Evolutionary conservation across 2,113 vertebrate species (phyloP).

Genomic region (Rhinopomastus cyanomelas): DNA sequence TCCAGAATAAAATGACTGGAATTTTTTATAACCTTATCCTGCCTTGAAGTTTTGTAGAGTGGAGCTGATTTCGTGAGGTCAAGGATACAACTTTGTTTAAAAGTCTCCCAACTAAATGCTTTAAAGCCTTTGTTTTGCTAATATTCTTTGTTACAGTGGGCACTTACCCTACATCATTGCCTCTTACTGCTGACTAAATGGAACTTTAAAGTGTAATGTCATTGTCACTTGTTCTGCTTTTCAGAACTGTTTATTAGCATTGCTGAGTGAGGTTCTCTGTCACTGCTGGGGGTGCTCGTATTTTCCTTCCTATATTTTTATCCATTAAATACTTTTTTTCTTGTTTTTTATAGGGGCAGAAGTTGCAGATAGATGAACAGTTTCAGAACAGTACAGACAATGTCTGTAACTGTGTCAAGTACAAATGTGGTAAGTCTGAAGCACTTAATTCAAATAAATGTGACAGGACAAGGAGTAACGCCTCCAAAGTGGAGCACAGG

Average conservation of each 20-base stretch:
- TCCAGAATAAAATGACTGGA: background rate
- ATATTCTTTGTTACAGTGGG: background rate
- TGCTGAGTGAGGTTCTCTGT: background rate
- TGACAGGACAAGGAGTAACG: background rate
- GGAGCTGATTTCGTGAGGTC: background rate
- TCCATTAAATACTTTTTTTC: background rate
- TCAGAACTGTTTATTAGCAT: background rate
- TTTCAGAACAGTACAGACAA: slow-evolving; percentile 84
- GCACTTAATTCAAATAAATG: background rate
- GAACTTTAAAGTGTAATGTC: background rate
- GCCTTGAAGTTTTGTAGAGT: background rate
- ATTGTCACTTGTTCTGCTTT: background rate
- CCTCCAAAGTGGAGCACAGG: too few relatives aligned
- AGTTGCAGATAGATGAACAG: slow-evolving; percentile 82
- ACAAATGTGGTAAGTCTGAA: slow-evolving; percentile 87
- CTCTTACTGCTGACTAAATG: background rate
- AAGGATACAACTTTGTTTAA: background rate
- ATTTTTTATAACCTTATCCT: too few relatives aligned
- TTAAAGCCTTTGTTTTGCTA: background rate
- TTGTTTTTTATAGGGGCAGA: slow-evolving; percentile 83
- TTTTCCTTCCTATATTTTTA: background rate
- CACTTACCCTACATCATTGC: background rate
- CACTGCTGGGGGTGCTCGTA: background rate
- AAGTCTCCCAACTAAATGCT: background rate
- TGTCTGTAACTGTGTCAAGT: slow-evolving; percentile 86